These are phyloP conservation scores for Ceramica pisi DNA, from an alignment of 2,888 invertebrate species.

Conservation along the genomic window DNA sequence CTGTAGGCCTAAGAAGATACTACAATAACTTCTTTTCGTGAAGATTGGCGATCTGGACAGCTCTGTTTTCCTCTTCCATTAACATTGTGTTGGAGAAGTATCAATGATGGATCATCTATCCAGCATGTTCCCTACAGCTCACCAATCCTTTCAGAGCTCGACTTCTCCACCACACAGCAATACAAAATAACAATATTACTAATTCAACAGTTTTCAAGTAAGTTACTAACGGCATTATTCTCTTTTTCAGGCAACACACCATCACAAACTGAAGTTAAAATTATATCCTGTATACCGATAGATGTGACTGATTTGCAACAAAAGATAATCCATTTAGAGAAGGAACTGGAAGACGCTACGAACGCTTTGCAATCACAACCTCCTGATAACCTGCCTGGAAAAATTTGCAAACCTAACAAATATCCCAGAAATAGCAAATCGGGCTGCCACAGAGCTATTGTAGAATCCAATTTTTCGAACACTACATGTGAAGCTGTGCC, in stretches of 20 bases:
- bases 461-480: slow-evolving; percentile 12
- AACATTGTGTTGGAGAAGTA: neutral
- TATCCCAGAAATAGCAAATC: slow-evolving; percentile 11
- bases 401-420: neutral
- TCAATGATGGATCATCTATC: neutral
- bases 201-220: neutral
- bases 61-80: neutral
- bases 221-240: neutral
- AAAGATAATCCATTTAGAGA: slow-evolving; percentile 80
- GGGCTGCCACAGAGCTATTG: slow-evolving; percentile 5
- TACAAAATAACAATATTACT: slow-evolving; percentile 2
- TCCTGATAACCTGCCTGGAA: neutral
- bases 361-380: neutral
- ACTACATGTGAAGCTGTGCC: slow-evolving; percentile 24
- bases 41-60: neutral
- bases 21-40: neutral
- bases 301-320: slow-evolving; percentile 87
- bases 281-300: slow-evolving; percentile 88
- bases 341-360: slow-evolving; percentile 72
- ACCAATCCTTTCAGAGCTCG: neutral
- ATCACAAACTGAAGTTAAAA: slow-evolving; percentile 87
- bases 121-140: neutral
- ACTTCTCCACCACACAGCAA: neutral
- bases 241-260: slow-evolving; percentile 82
- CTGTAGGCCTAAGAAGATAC: neutral